phyloP scores from a whole-genome alignment of 2,113 vertebrate species.

The Pongo pygmaeus region DNA sequence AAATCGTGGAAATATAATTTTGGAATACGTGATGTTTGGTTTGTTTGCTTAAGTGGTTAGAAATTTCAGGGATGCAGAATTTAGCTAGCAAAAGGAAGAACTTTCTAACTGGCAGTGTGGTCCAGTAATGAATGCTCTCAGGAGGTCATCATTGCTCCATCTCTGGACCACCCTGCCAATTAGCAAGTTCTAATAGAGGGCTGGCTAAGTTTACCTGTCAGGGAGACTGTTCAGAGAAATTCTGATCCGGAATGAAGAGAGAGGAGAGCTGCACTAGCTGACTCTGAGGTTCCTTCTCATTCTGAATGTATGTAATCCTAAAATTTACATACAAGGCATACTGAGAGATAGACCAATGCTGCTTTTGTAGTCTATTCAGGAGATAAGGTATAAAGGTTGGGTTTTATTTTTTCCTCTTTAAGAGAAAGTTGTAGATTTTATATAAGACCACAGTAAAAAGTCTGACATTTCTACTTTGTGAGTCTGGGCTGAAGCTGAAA shows the following conservation, averaged over 20 bases:
- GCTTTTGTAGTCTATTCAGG: background rate
- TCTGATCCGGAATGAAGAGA: background rate
- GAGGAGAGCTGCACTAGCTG: background rate
- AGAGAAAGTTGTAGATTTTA: constrained; percentile 58
- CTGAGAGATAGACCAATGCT: background rate
- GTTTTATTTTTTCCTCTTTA: background rate
- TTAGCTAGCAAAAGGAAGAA: background rate
- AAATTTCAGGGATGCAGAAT: background rate
- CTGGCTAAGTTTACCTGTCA: background rate
- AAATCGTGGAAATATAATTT: background rate
- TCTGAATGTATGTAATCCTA: background rate
- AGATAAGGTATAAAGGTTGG: background rate
- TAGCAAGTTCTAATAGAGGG: too few relatives aligned
- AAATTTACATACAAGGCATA: background rate
- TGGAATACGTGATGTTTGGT: background rate
- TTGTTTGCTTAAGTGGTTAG: background rate
- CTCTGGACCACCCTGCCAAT: too few relatives aligned
- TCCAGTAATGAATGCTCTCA: background rate
- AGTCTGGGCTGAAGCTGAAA: constrained; percentile 67
- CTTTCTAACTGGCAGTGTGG: background rate
- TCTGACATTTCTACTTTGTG: constrained; percentile 76
- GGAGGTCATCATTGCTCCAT: too few relatives aligned
- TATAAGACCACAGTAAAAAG: constrained; percentile 72
- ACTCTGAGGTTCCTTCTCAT: background rate
- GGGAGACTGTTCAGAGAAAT: background rate